Base-by-base conservation (phyloP, 1,140 invertebrate species). In the Heterodera carotae region DNA sequence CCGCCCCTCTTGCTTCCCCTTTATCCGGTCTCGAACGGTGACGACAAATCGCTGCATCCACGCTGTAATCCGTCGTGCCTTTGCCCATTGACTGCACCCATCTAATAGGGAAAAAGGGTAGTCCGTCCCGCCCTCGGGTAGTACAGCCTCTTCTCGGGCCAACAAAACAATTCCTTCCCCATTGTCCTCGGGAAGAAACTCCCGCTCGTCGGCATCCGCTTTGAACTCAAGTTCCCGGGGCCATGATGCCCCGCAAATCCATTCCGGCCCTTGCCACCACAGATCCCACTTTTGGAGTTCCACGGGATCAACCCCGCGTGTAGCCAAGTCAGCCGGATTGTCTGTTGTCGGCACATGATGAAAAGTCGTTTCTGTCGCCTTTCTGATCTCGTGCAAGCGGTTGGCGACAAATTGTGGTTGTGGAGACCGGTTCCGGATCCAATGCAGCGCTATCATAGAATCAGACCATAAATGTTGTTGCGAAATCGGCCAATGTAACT, bases 201-300 rank as follows among this genome's bases (percentile, higher is more conserved):
- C 25, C 4, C 22, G 18, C 12, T 68, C 25, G 4, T 34, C 33
- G 18, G 33, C 6, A 27, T 34, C 33, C n/a, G 7, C 0, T 22
- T 27, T 25, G 4, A 68, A 68, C 22, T 33, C 22, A 8, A 39
- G 25, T 33, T 68, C 66, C 66, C 22, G 18, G 18, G 66, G 66
- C 66, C 66, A 68, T 1, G 8, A 7, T 3, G 29, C 43, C 71
- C 34, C 12, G 0, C 4, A 25, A 3, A 80, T 22, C 29, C 39
- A 80, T 2, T 48, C 33, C 27, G 79, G 79, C 18, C 79, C 79
- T 18, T 27, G 18, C 71, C 71, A 81, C 79, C 79, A 80, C 1
- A 75, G 18, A 0, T 39, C 7, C 0, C 1, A 31, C 56, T 6
- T 33, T 67, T 64, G 15, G 27, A 33, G 25, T 77, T 53, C 77